Base-by-base conservation (phyloP, 1,140 invertebrate species). In the Geopemphigus sp. region DNA sequence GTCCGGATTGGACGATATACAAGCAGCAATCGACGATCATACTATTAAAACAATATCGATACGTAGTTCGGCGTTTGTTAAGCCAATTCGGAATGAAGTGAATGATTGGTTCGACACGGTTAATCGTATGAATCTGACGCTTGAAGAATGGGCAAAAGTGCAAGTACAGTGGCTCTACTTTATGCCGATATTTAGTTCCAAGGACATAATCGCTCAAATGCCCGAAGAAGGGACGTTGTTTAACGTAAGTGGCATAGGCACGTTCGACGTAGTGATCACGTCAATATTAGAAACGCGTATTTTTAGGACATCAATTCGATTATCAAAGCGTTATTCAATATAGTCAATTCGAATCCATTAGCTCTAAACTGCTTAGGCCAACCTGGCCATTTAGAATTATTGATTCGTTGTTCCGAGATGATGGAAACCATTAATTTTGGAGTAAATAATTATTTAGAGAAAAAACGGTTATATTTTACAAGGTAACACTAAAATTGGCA, bases 151-250 rank as follows among this genome's bases (percentile, higher is more conserved):
- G 95, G 89, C 93, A 5, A 95, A 93, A 86, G 94, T 93, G 12
- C 93, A 95, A 85, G 89, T 91, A 59, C 93, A 95, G 82, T 97
- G 94, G 92, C 87, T 97, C 22, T 96, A 97, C 85, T 87, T 98
- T 47, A 87, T 97, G 82, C 95, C 95, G 0, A 95, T 98, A 83
- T 98, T 98, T 86, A 94, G 93, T 3, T 96, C 95, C 1, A 94
- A 95, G 84, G 95, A 98, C 84, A 97, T 98, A 82, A 91, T 95
- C 50, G 90, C 91, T 1, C 95, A 97, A 87, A 94, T 98, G 91
- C 95, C 95, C 0, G 92, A 95, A 84, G 96, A 98, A 87, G 94
- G 92, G 10, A 86, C 89, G 12, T 85, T 95, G 74, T 96, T 95
- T 85, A 84, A 84, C 81, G 85, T 84, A 81, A 82, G 53, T n/a